phyloP scores from a whole-genome alignment of 35 echinoderm and acorn worm species.

The Ophioderma brevispina region DNA sequence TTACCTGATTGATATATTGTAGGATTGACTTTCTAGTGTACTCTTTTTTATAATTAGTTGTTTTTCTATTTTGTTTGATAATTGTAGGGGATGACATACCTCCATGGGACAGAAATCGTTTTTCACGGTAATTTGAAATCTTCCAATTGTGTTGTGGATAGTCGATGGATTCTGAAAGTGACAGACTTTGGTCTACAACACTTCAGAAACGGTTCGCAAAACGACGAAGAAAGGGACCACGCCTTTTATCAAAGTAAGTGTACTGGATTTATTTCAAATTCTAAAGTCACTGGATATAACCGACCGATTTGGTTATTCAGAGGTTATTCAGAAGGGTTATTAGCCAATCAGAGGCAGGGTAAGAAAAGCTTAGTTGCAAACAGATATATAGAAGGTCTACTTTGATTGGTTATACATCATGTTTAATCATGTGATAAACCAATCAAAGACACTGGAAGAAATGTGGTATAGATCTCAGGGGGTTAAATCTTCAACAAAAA shows the following conservation, averaged over 20 bases:
- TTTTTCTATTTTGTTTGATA: not conserved
- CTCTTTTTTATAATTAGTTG: not conserved
- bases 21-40: not conserved
- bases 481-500: no score
- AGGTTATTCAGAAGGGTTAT: not conserved
- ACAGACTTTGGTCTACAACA: slow-evolving; percentile 87
- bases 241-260: slow-evolving; percentile 84
- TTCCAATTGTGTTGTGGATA: slow-evolving; percentile 90
- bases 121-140: slow-evolving; percentile 93
- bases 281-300: no score
- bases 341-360: no score
- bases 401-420: not conserved
- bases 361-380: no score
- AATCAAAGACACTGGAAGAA: no score
- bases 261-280: not conserved
- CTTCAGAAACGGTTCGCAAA: slow-evolving; percentile 67
- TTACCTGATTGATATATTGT: no score
- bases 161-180: slow-evolving; percentile 91
- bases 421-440: no score
- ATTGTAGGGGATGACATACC: slow-evolving; percentile 76
- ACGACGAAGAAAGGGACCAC: slow-evolving; percentile 76
- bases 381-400: no score
- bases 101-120: slow-evolving; percentile 66
- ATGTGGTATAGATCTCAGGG: no score
- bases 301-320: not conserved